Conservation (phyloP, 2,888 invertebrate species). For the Ormia ochracea region DNA sequence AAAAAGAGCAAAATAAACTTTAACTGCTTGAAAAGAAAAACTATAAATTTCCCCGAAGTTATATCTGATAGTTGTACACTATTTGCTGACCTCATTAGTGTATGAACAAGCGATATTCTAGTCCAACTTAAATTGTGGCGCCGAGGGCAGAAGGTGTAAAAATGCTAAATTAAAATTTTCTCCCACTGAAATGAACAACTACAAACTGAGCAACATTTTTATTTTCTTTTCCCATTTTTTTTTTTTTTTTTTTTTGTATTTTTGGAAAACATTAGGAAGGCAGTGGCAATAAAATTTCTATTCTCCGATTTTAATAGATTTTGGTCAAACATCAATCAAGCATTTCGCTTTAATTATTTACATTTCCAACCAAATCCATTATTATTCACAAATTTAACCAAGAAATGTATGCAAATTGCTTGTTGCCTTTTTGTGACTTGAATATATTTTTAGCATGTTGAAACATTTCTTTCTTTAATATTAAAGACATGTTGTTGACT, state of each 20-base stretch:
- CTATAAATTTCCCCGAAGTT: slow-evolving; percentile 33
- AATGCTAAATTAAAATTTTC: slow-evolving; percentile 9
- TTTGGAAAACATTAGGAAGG: not conserved
- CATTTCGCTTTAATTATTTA: slow-evolving; percentile 28
- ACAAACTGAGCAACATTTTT: slow-evolving; percentile 28
- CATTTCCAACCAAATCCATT: not conserved
- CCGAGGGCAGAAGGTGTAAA: slow-evolving; percentile 41
- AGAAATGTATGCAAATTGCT: not conserved
- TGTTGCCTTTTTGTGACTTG: not conserved
- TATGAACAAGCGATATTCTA: slow-evolving; percentile 9
- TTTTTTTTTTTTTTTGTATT: not conserved
- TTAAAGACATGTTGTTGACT: slow-evolving; percentile 4
- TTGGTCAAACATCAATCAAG: slow-evolving; percentile 1
- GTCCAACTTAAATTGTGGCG: not conserved
- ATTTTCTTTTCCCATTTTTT: not conserved
- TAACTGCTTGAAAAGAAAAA: slow-evolving; percentile 1
- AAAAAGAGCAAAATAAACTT: not conserved
- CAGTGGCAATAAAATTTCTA: not conserved
- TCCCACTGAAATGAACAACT: slow-evolving; percentile 8
- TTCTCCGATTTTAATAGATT: slow-evolving; percentile 12
- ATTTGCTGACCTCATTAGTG: slow-evolving; percentile 55
- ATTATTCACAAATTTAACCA: not conserved
- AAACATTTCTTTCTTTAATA: slow-evolving; percentile 1
- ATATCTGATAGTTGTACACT: slow-evolving; percentile 40
- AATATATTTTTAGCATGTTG: not conserved